phyloP scores from a whole-genome alignment of 2,113 vertebrate genomes.

The Trichomycterus rosablanca region DNA sequence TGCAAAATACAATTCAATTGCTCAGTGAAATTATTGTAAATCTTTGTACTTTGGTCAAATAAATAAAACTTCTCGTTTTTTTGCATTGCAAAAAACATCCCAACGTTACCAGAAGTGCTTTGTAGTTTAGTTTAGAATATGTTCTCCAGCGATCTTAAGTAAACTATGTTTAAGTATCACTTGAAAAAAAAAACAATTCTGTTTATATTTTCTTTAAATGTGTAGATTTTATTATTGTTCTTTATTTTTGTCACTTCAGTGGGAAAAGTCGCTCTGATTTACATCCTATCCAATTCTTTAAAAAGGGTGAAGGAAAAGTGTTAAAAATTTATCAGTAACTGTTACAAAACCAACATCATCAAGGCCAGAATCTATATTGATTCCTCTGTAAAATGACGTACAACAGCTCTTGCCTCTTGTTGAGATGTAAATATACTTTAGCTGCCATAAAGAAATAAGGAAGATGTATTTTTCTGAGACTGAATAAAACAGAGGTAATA shows the following conservation, averaged over 20 bases:
- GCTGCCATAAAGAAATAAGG: slow-evolving; percentile 39
- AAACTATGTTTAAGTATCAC: not conserved
- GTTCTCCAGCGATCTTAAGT: not conserved
- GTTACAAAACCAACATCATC: slow-evolving; percentile 6
- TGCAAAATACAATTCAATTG: too few species aligned
- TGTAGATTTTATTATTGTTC: slow-evolving; percentile 4
- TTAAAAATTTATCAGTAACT: slow-evolving; percentile 4
- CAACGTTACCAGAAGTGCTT: too few species aligned
- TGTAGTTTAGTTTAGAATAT: not conserved
- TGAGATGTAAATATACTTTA: slow-evolving; percentile 57
- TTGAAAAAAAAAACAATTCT: too few species aligned
- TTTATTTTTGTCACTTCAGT: not conserved
- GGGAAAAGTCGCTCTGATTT: not conserved
- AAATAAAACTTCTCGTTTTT: too few species aligned
- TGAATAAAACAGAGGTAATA: slow-evolving; percentile 47
- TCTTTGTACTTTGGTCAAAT: too few species aligned
- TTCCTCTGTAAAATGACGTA: too few species aligned
- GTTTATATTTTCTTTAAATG: not conserved
- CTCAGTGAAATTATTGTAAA: too few species aligned
- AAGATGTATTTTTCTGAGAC: slow-evolving; percentile 66
- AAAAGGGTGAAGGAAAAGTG: slow-evolving; percentile 17
- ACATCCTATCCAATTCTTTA: not conserved
- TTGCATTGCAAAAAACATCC: too few species aligned
- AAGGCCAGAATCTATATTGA: not conserved
- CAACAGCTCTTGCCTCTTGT: slow-evolving; percentile 28